These are phyloP conservation scores for Coendou prehensilis DNA, from an alignment of 2,797 vertebrate species.

Conservation along the genomic window DNA sequence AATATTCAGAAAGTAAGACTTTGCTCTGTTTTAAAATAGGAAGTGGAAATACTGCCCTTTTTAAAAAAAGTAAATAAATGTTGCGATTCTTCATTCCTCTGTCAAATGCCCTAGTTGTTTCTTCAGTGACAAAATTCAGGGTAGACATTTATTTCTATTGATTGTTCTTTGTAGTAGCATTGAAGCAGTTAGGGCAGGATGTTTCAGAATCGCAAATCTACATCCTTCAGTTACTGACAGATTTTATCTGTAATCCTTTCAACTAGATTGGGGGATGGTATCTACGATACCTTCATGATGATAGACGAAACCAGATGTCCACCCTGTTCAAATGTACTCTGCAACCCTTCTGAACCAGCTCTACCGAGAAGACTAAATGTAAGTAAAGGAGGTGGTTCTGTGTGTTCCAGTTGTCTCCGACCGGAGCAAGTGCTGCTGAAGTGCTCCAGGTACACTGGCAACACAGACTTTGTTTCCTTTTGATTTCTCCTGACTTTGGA, in stretches of 20 bases:
- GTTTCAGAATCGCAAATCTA: conserved; percentile 54
- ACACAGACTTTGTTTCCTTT: conserved; percentile 17
- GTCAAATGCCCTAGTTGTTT: not conserved
- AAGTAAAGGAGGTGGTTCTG: conserved; percentile 86
- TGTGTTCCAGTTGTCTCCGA: not conserved
- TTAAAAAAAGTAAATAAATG: not conserved
- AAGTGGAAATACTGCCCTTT: conserved; percentile 44
- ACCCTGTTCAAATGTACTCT: conserved; percentile 91
- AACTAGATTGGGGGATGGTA: conserved; percentile 95
- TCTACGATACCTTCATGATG: conserved; percentile 98
- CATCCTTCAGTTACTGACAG: conserved; percentile 71
- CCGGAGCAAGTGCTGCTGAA: not conserved
- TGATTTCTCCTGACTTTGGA: conserved; percentile 32
- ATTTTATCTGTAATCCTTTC: conserved; percentile 81
- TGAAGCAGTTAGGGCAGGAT: conserved; percentile 5
- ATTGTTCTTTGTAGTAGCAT: conserved; percentile 44
- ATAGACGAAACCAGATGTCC: conserved; percentile 96
- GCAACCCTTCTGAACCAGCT: conserved; percentile 93
- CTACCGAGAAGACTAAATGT: conserved; percentile 94
- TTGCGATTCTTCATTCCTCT: not conserved
- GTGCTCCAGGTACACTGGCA: not conserved
- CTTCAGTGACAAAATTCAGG: not conserved
- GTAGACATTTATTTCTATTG: not conserved
- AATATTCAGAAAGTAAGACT: conserved; percentile 33
- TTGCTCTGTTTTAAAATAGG: conserved; percentile 8